phyloP scores from a whole-genome alignment of 2,797 vertebrate genomes.

The Ambastaia sidthimunki region DNA sequence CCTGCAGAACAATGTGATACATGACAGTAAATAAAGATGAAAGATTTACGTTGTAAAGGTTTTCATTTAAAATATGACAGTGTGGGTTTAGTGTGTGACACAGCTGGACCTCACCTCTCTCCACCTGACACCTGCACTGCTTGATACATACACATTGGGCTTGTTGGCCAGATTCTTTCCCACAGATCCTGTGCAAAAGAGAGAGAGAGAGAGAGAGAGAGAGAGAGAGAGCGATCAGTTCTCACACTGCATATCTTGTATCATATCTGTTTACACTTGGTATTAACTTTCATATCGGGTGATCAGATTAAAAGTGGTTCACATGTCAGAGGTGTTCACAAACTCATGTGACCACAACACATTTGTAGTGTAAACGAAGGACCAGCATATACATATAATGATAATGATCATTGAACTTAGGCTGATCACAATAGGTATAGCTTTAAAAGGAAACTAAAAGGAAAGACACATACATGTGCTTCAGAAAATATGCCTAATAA shows the following conservation, averaged over 20 bases:
- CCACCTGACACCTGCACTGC: slow-evolving; percentile 93
- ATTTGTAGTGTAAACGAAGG: not conserved
- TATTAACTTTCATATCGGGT: not conserved
- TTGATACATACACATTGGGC: slow-evolving; percentile 94
- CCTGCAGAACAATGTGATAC: slow-evolving; percentile 71
- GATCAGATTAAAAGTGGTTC: slow-evolving; percentile 22
- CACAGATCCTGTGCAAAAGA: slow-evolving; percentile 82
- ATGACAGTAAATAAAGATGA: not conserved
- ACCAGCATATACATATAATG: too few species aligned
- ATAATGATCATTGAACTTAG: too few species aligned
- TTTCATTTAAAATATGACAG: too few species aligned
- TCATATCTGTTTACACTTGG: slow-evolving; percentile 2
- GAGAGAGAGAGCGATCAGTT: not conserved
- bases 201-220: not conserved
- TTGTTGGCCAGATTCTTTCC: slow-evolving; percentile 93
- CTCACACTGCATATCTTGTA: not conserved
- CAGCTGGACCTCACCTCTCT: slow-evolving; percentile 84
- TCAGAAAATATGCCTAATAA: too few species aligned
- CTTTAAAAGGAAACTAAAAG: too few species aligned
- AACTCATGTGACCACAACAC: not conserved
- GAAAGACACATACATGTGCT: too few species aligned
- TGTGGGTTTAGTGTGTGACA: not conserved
- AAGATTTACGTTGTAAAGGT: not conserved
- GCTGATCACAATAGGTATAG: too few species aligned
- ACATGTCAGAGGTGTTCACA: not conserved